Percentiles rank a stretch among this genome's conserved stretches.
Conservation (phyloP, 2,888 invertebrate genomes). For the Neocrepidodera transversa region DNA sequence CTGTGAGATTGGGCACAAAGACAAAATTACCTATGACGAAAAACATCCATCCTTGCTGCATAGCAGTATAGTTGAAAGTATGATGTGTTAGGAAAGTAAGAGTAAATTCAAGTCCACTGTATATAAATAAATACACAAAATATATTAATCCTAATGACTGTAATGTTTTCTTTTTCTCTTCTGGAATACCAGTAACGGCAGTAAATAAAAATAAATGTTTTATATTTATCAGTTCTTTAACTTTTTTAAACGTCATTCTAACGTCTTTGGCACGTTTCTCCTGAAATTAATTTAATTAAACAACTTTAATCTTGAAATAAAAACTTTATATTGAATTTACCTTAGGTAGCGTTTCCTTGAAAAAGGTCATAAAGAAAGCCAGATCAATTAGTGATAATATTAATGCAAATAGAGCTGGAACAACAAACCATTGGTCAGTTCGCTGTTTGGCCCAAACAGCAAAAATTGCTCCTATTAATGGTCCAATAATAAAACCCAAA, state of each 20-base stretch:
- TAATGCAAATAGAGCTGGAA: conserved; percentile 81
- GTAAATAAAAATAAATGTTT: conserved; percentile 67
- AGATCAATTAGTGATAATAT: conserved; percentile 79
- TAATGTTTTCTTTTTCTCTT: conserved; percentile 12
- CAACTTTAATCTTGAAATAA: too few species aligned
- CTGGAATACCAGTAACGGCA: conserved; percentile 71
- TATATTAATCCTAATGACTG: conserved; percentile 74
- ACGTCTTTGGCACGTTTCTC: conserved; percentile 75
- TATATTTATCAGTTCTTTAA: conserved; percentile 53
- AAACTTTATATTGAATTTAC: conserved; percentile 64
- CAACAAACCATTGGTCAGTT: conserved; percentile 76
- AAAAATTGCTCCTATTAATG: conserved; percentile 91
- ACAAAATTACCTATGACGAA: conserved; percentile 80
- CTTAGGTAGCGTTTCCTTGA: conserved; percentile 85
- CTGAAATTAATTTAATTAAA: conserved; percentile 62
- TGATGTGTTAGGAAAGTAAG: conserved; percentile 95
- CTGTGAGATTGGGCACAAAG: background rate
- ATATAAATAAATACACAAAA: conserved; percentile 92
- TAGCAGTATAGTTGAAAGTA: conserved; percentile 86
- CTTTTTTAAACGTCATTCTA: conserved; percentile 62
- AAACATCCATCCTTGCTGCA: conserved; percentile 99
- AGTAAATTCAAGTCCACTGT: conserved; percentile 97
- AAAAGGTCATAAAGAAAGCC: conserved; percentile 71
- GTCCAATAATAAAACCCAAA: conserved; percentile 95
- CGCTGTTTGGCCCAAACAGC: conserved; percentile 72